Percentiles rank a stretch among this genome's conserved stretches.
Evolutionary conservation across 1,140 invertebrate species (phyloP).

Genomic region (Campoletis sonorensis): DNA sequence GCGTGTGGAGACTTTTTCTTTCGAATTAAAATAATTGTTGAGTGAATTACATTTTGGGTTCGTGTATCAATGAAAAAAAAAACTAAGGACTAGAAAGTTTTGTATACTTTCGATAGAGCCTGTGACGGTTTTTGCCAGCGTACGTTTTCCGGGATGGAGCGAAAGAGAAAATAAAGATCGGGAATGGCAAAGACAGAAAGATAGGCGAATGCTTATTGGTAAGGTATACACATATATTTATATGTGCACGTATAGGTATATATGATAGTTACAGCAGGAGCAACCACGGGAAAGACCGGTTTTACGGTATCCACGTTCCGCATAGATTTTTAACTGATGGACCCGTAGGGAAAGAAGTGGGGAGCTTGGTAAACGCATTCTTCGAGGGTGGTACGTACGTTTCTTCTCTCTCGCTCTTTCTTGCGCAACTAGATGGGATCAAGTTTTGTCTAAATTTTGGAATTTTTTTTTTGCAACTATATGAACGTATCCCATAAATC

Average conservation of each 20-base stretch:
- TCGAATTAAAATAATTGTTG: too few relatives aligned
- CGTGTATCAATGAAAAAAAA: not conserved
- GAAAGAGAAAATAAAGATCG: conserved; percentile 13
- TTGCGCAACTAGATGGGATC: not conserved
- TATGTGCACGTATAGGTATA: not conserved
- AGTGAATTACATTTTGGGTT: not conserved
- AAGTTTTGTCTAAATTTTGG: not conserved
- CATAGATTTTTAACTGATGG: conserved; percentile 41
- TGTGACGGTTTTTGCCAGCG: not conserved
- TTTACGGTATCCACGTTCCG: conserved; percentile 47
- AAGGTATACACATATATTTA: not conserved
- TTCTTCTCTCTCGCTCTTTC: not conserved
- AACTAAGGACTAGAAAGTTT: not conserved
- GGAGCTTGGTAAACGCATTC: conserved; percentile 37
- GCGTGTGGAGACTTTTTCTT: too few relatives aligned
- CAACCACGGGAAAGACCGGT: conserved; percentile 39
- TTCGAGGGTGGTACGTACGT: conserved; percentile 33
- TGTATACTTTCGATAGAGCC: too few relatives aligned
- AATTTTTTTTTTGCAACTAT: not conserved
- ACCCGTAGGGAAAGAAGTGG: not conserved
- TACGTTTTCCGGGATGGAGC: not conserved
- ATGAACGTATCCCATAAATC: not conserved
- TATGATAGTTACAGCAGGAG: not conserved
- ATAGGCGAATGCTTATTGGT: not conserved
- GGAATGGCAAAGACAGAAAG: not conserved